Evolutionary conservation across 2,797 vertebrate genomes (phyloP), one percentile per base, ranked within the genome.

Genomic region (Platalea minor): DNA sequence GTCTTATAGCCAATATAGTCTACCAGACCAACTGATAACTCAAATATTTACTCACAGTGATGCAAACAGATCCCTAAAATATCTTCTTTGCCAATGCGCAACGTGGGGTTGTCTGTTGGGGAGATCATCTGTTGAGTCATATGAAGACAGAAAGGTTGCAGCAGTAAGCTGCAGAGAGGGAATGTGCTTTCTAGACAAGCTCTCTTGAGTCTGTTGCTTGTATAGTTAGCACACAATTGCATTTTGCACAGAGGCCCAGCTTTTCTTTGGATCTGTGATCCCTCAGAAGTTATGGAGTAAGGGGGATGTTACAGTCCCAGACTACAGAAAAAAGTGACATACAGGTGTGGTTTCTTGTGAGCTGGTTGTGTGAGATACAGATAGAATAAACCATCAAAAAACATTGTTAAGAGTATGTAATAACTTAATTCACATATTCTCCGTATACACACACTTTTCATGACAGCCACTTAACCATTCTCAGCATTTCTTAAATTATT

Each of bases 1-100:
- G 26, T 65, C 82, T 86, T 92, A 68, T n/a, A 95, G 69, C 45
- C 65, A 69, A 35, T 81, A 39, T 10, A 86, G 64, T 76, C 72
- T 88, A 88, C 54, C 82, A 88, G 61, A 78, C 46, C 50, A 61
- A 78, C 37, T 63, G 39, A 54, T 86, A 91, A 74, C 54, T 88
- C 54, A 91, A 96, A 91, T 91, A 83, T 91, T 96, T 93, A 78
- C 69, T 92, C 54, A 39, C 51, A 73, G 64, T 64, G 64, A 74
- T 64, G 67, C 74, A 91, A 91, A 79, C 43, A 92, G 63, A 87
- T 61, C 85, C 78, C 46, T 86, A 50, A 92, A 88, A 75, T 68
- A 43, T 4, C 68, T 79, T 76, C 59, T 77, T 93, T 94, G 73
- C 45, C 59, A 85, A 57, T n/a, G 76, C 4, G 7, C 60, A 75